phyloP scores from a whole-genome alignment of 23 tunicate genomes.

The Ascidia mentula region DNA sequence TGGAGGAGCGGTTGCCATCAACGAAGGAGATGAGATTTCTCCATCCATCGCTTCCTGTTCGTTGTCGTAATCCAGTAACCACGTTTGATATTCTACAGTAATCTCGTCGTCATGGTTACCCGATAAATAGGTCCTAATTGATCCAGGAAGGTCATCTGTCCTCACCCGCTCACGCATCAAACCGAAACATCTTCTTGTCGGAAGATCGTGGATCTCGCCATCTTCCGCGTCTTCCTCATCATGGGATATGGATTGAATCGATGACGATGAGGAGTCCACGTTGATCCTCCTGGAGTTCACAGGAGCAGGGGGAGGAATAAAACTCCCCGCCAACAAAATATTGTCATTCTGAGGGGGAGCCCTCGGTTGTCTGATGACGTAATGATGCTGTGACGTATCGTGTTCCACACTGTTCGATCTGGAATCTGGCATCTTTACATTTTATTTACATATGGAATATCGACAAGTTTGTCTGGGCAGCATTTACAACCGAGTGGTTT shows the following conservation, averaged over 20 bases:
- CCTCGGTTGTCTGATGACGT: conserved; percentile 5
- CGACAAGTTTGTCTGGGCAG: no score
- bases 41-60: background rate
- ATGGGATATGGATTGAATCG: background rate
- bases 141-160: background rate
- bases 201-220: background rate
- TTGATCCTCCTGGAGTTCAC: background rate
- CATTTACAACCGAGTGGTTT: no score
- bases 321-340: background rate
- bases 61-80: background rate
- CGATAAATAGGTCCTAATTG: background rate
- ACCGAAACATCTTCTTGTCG: background rate
- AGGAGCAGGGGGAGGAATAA: conserved; percentile 13
- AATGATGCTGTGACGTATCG: background rate
- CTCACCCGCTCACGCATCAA: background rate
- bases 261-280: background rate
- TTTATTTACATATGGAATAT: no score
- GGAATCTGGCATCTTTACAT: no score
- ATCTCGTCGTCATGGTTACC: conserved; percentile 10
- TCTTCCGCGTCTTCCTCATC: background rate
- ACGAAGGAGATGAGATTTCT: background rate
- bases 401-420: no score
- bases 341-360: background rate
- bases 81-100: conserved; percentile 2
- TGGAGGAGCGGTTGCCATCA: background rate